These are phyloP conservation scores for Trachymyrmex septentrionalis DNA, from an alignment of 1,140 invertebrate species.

Conservation along the genomic window DNA sequence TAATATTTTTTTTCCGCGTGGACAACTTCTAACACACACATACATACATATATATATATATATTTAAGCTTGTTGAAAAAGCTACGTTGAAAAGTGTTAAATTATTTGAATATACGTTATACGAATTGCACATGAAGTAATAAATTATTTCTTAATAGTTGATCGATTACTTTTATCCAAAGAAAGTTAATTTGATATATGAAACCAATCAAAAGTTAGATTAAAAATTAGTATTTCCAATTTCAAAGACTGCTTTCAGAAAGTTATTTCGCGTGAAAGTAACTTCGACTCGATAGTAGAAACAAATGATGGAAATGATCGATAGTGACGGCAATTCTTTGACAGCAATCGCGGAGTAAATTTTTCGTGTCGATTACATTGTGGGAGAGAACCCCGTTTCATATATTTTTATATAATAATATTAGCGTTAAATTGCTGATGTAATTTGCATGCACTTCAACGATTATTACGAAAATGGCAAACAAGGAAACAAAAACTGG, in stretches of 20 bases:
- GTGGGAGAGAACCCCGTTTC: neutral
- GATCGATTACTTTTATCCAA: neutral
- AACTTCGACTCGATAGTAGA: constrained; percentile 6
- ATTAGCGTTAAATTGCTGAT: constrained; percentile 32
- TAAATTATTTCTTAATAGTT: neutral
- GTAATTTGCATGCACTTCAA: neutral
- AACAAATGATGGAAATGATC: constrained; percentile 56
- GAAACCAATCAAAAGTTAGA: constrained; percentile 5
- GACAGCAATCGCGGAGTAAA: constrained; percentile 20
- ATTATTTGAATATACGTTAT: constrained; percentile 1
- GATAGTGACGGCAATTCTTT: neutral
- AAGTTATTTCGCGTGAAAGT: constrained; percentile 15
- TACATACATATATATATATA: too few relatives aligned
- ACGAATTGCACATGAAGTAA: neutral
- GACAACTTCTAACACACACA: neutral
- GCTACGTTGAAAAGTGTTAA: neutral
- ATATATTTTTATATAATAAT: neutral
- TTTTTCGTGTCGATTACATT: constrained; percentile 35
- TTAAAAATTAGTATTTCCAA: neutral
- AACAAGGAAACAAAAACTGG: constrained; percentile 10
- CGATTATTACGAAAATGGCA: constrained; percentile 35
- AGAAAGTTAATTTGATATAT: constrained; percentile 1
- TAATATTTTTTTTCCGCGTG: neutral
- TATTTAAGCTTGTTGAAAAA: neutral
- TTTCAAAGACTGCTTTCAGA: neutral